Percentiles rank a stretch among this genome's conserved stretches.
phyloP scores from a whole-genome alignment of 2,888 invertebrate genomes.

The Drosophila ezoana region DNA sequence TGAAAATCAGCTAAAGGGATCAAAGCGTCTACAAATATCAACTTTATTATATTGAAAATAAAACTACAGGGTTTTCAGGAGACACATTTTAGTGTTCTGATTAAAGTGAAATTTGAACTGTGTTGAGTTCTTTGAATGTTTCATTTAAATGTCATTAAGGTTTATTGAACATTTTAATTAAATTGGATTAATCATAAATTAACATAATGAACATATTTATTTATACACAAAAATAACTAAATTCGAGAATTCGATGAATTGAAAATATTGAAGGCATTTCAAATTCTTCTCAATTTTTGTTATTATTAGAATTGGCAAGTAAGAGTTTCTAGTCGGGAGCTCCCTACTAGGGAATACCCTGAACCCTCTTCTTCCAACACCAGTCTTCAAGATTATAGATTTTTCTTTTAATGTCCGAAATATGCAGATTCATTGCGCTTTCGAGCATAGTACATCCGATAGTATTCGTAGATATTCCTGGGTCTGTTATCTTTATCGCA shows the following conservation, averaged over 20 bases:
- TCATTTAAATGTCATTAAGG: too few species aligned
- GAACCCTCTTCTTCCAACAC: too few species aligned
- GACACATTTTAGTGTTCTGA: neutral
- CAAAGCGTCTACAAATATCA: neutral
- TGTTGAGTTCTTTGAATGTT: neutral
- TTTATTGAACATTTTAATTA: too few species aligned
- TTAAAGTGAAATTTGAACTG: neutral
- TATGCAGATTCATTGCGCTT: neutral
- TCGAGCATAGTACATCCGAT: neutral
- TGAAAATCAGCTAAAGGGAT: neutral
- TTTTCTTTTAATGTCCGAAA: neutral
- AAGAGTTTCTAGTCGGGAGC: too few species aligned
- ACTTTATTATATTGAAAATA: neutral
- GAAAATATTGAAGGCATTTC: too few species aligned
- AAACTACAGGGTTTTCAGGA: neutral
- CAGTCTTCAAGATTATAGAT: neutral
- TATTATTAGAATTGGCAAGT: too few species aligned
- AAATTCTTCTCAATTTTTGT: too few species aligned
- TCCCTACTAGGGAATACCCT: too few species aligned
- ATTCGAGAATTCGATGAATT: too few species aligned
- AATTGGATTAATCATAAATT: too few species aligned
- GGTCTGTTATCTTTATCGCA: slow-evolving; percentile 60
- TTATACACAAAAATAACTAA: too few species aligned
- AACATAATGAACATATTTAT: too few species aligned
- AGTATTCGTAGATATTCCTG: neutral